These are phyloP conservation scores for Pachypeltis micranthus DNA, from an alignment of 1,140 invertebrate genomes.

Conservation along the genomic window DNA sequence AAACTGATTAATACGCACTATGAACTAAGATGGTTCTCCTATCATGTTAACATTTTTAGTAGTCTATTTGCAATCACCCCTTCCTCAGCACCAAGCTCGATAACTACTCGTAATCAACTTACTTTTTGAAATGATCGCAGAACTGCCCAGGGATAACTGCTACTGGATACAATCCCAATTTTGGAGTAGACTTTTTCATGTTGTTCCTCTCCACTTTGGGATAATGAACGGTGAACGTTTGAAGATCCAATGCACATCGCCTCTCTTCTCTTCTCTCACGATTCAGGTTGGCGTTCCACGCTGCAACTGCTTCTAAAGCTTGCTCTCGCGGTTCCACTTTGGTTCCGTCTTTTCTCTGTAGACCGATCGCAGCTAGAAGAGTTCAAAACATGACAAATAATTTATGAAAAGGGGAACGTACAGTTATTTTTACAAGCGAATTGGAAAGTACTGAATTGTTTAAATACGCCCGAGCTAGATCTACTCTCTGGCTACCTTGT, in stretches of 20 bases:
- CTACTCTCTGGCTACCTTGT: no score
- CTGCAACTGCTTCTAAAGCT: slow-evolving; percentile 71
- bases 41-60: no score
- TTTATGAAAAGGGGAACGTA: not conserved
- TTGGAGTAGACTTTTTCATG: slow-evolving; percentile 39
- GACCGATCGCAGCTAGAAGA: slow-evolving; percentile 32
- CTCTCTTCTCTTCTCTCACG: slow-evolving; percentile 52
- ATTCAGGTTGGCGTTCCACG: slow-evolving; percentile 82
- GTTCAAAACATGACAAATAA: not conserved
- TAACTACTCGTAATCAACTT: no score
- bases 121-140: slow-evolving; percentile 71
- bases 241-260: slow-evolving; percentile 57
- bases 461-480: no score
- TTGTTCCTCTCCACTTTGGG: slow-evolving; percentile 39
- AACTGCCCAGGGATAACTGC: slow-evolving; percentile 87
- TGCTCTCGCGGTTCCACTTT: slow-evolving; percentile 66
- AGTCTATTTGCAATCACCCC: no score
- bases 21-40: no score
- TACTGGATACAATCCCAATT: slow-evolving; percentile 72
- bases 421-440: not conserved
- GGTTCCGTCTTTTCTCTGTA: slow-evolving; percentile 18
- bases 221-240: slow-evolving; percentile 61
- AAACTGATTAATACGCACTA: no score
- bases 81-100: no score
- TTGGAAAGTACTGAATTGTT: not conserved